Evolutionary conservation across 2,797 vertebrate genomes (phyloP), one percentile per base, ranked within the genome.

Genomic region (Rousettus madagascariensis): DNA sequence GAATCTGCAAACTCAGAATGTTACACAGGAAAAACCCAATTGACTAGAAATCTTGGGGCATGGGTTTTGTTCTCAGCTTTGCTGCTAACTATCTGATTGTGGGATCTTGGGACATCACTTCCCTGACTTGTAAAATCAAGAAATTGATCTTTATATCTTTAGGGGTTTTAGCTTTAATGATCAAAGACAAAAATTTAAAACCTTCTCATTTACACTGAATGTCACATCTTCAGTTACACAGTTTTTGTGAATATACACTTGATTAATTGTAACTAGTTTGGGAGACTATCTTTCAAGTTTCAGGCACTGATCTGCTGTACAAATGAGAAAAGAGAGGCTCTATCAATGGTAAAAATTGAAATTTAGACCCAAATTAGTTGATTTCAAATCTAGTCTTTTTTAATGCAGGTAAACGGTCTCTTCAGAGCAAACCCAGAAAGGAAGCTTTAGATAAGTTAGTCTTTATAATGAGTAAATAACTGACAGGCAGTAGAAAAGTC

Each of bases 151-250:
- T 89, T 22, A 6, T 63, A 46, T 53, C 33, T 59, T 86, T 51
- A 51, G 30, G 57, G 41, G 10, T 66, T 55, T 71, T 91, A 65
- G 36, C 15, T 74, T 92, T 88, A 80, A 72, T 72, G n/a, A 95
- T 94, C n/a, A 80, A 90, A 80, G 17, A 75, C 61, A 30, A 87
- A 75, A 95, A 80, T 55, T 6, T 51, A 86, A 91, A 28, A n/a
- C 2, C 9, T 17, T 41, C 20, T 65, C 9, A 51, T 59, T 93
- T 68, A 53, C 10, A 80, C 9, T 33, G 53, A 84, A 30, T 38
- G 10, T 49, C 71, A 71, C 20, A 57, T 53, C 49, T 75, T 65
- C 43, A 38, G n/a, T 92, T 78, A 19, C 19, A 13, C 2, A 19
- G n/a, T 68, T 92, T 43, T 53, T 95, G 22, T 66, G 74, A 86